Base-by-base conservation (phyloP, 2,797 vertebrate genomes). In the Heterohyrax brucei region DNA sequence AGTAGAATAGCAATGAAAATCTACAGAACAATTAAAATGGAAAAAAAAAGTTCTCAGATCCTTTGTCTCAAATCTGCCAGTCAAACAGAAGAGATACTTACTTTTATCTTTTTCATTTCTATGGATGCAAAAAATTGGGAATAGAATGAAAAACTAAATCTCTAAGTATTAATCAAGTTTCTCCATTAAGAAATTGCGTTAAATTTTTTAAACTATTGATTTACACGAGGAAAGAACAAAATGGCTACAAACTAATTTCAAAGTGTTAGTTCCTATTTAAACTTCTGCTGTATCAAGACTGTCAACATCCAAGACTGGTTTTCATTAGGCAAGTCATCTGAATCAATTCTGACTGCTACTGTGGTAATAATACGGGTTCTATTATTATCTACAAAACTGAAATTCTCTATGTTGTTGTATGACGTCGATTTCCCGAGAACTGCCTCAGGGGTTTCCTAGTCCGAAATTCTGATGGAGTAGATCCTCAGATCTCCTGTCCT, bases 141-240 rank as follows among this genome's bases (percentile, higher is more conserved):
- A 76, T 62, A 61, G 13, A n/a, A 14, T 28, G 46, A 56, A 39
- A n/a, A 83, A 2, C 59, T 73, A 33, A 72, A 62, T 39, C 26
- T 26, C 19, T 82, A 7, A 94, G 39, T n/a, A 33, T 79, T 86
- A 95, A 87, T 61, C 10, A 89, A 87, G 53, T 21, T 7, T 44
- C 53, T 10, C 77, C 50, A 61, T 50, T 82, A 62, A 82, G 33
- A 78, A n/a, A 22, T 79, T 68, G 62, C 70, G 9, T 64, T 73
- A n/a, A 73, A n/a, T 62, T 82, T 94, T 89, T 66, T 9, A 72
- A 94, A 83, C 21, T 80, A 66, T 77, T 90, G 91, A 87, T 90
- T 89, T 84, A n/a, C 24, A 93, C 26, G 56, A 78, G 93, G 30
- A 18, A 81, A 93, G 78, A 50, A 53, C 48, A 87, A 84, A 18